Conservation (phyloP, 1,140 invertebrate genomes). For the Microvelia longipes region DNA sequence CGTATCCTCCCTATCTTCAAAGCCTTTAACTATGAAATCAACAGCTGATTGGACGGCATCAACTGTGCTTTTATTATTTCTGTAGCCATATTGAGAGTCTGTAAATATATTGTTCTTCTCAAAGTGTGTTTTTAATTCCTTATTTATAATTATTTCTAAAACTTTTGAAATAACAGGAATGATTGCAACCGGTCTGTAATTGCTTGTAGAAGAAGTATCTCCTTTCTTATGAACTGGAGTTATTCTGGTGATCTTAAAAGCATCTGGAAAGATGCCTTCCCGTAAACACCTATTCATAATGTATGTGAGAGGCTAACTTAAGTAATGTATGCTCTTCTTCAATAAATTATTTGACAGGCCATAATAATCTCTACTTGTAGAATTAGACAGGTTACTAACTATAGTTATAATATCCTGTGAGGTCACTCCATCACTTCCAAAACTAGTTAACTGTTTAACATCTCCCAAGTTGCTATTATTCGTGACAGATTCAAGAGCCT, state of each 20-base stretch:
- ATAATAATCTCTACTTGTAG: neutral
- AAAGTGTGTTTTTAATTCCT: neutral
- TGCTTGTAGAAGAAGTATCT: neutral
- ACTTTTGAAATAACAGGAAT: neutral
- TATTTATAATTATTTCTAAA: neutral
- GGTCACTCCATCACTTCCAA: neutral
- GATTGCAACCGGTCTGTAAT: neutral
- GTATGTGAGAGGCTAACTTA: neutral
- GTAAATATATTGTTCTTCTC: neutral
- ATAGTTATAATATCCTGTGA: neutral
- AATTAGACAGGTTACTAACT: neutral
- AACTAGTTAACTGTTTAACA: neutral
- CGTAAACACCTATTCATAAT: neutral
- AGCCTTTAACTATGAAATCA: neutral
- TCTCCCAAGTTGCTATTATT: neutral
- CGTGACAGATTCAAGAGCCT: neutral
- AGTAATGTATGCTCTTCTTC: neutral
- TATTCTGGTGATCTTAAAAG: neutral
- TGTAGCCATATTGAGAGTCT: neutral
- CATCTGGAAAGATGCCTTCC: neutral
- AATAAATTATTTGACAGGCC: neutral
- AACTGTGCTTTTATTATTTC: neutral
- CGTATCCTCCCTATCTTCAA: neutral
- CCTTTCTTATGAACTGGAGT: neutral
- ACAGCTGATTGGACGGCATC: neutral